Evolutionary conservation across 2,113 vertebrate genomes (phyloP), one percentile per base, ranked within the genome.

Genomic region (Chionodraco myersi): DNA sequence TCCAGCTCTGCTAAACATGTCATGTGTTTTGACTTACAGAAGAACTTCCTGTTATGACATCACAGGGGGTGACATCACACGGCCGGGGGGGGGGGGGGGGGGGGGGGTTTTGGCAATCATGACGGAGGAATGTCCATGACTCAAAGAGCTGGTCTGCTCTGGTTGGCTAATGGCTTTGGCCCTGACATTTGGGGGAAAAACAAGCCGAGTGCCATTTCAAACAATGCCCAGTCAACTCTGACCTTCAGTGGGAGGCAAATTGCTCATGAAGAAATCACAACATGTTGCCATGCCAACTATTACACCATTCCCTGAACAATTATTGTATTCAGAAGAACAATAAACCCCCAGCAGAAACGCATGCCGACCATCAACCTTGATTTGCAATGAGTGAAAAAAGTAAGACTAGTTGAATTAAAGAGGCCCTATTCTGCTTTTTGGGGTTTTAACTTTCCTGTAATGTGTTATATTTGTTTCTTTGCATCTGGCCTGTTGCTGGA

Each of bases 151-250:
- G 73, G 90, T 62, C 77, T 47, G 71, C 0, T 90, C 30, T 83
- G 86, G 47, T 83, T 77, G 75, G 77, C 65, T 85, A 83, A 84
- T 75, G 77, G 79, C 72, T 85, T 83, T 75, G 72, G 79, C 71
- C 87, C 47, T 90, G 91, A 88, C 88, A 87, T 92, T 93, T 91
- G 64, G 74, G 80, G 86, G 86, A 85, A 85, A 83, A 85, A 83
- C 75, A 83, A 16, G 30, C 30, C 3, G 57, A 70, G 73, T 77
- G 86, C 76, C 84, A 88, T 91, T 90, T 92, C 75, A 88, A 92
- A 92, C 89, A 92, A 93, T 88, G 87, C 87, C 58, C 78, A 66
- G 74, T 81, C 64, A 72, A 80, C 68, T 80, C 84, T 83, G 90
- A 92, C 90, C 89, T 92, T 92, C 30, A 21, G 75, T 82, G 82